Evolutionary conservation across 1,140 invertebrate genomes (phyloP).

Genomic region (Nymphalis io): DNA sequence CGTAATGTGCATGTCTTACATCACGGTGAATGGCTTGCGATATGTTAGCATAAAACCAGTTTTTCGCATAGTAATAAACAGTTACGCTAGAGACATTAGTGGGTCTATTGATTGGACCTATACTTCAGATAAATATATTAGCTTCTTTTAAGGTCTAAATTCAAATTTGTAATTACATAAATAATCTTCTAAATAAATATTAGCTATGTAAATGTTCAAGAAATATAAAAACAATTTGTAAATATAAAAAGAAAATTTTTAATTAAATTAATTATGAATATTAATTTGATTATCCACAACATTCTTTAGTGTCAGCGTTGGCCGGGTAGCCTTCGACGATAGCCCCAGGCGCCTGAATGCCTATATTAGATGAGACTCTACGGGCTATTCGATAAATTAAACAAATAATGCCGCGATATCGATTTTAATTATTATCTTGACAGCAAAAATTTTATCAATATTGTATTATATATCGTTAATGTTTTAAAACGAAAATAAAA

Average conservation of each 20-base stretch:
- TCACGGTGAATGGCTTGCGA: slow-evolving; percentile 25
- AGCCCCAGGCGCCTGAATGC: slow-evolving; percentile 60
- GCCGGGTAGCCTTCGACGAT: slow-evolving; percentile 56
- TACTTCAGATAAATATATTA: not conserved
- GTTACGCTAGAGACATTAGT: slow-evolving; percentile 15
- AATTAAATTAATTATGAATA: not conserved
- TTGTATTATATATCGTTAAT: not conserved
- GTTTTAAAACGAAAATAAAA: not conserved
- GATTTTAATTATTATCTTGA: not conserved
- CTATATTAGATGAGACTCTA: slow-evolving; percentile 62
- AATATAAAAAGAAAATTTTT: not conserved
- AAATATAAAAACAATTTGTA: not conserved
- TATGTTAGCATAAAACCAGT: slow-evolving; percentile 34
- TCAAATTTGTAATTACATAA: no score
- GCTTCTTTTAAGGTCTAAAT: not conserved
- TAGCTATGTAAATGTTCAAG: no score
- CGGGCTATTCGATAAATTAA: slow-evolving; percentile 49
- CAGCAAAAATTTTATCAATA: not conserved
- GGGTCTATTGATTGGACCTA: not conserved
- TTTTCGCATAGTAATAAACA: slow-evolving; percentile 34
- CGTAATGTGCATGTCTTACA: slow-evolving; percentile 28
- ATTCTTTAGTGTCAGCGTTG: slow-evolving; percentile 47
- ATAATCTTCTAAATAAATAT: no score
- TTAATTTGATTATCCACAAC: slow-evolving; percentile 45
- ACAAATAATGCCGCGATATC: slow-evolving; percentile 2